phyloP scores from a whole-genome alignment of 1,140 invertebrate genomes.

The Cotesia typhae region DNA sequence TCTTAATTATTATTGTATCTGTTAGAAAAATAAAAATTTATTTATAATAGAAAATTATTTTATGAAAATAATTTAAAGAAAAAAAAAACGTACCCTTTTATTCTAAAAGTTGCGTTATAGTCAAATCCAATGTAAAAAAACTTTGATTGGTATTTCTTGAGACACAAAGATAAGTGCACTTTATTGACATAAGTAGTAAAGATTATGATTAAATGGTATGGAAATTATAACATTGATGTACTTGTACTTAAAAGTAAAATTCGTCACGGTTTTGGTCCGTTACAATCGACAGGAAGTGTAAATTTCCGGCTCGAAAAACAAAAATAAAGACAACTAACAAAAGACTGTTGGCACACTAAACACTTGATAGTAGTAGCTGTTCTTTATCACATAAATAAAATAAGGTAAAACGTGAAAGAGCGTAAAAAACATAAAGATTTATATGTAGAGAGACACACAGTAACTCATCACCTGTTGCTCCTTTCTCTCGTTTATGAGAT shows the following conservation, averaged over 20 bases:
- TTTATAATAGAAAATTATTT: too few species aligned
- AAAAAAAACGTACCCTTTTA: too few species aligned
- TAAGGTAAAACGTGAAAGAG: neutral
- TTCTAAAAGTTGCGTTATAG: too few species aligned
- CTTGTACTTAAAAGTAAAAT: neutral
- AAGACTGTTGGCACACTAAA: slow-evolving; percentile 11
- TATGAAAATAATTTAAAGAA: too few species aligned
- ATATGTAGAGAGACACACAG: slow-evolving; percentile 1
- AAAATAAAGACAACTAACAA: slow-evolving; percentile 24
- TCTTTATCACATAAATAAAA: slow-evolving; percentile 13
- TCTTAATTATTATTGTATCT: too few species aligned
- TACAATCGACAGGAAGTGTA: slow-evolving; percentile 26
- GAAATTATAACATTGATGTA: neutral
- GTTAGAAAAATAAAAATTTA: too few species aligned
- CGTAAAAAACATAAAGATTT: slow-evolving; percentile 2
- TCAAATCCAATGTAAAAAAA: too few species aligned
- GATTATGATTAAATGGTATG: neutral
- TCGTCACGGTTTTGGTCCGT: slow-evolving; percentile 23
- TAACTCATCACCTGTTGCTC: slow-evolving; percentile 27
- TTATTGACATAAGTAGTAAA: too few species aligned
- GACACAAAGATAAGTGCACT: too few species aligned
- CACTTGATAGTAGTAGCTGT: neutral
- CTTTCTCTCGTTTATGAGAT: neutral
- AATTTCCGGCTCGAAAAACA: slow-evolving; percentile 26
- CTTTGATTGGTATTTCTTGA: too few species aligned